Percentiles rank a stretch among this genome's conserved stretches.
phyloP scores from a whole-genome alignment of 1,140 invertebrate species.

The Maconellicoccus hirsutus region DNA sequence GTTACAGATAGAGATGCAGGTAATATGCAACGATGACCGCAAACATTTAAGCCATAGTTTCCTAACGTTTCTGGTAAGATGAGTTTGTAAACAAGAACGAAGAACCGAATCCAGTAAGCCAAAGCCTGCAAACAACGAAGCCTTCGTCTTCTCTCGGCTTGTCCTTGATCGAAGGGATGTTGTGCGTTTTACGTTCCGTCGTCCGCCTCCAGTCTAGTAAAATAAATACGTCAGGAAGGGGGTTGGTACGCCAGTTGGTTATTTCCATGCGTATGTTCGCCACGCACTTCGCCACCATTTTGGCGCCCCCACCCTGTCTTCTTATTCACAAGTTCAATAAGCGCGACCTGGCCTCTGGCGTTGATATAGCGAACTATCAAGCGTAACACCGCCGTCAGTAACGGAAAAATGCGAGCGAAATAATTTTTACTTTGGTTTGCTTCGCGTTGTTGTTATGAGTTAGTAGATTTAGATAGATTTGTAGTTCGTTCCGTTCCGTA shows the following conservation, averaged over 20 bases:
- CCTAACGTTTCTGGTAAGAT: neutral
- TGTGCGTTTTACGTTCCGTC: constrained; percentile 6
- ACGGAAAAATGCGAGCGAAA: constrained; percentile 19
- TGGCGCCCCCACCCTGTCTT: neutral
- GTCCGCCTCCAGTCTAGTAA: neutral
- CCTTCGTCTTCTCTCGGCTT: neutral
- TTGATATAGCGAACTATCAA: neutral
- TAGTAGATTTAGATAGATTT: constrained; percentile 9
- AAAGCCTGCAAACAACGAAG: neutral
- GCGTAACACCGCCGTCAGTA: constrained; percentile 14
- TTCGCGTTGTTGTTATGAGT: constrained; percentile 9
- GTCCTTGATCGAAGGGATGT: constrained; percentile 20
- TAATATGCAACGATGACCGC: neutral
- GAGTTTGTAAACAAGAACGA: neutral
- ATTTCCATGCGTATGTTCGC: constrained; percentile 16
- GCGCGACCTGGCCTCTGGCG: constrained; percentile 1
- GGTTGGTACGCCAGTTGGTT: constrained; percentile 14
- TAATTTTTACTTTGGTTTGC: neutral
- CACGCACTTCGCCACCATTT: constrained; percentile 15
- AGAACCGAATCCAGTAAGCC: neutral
- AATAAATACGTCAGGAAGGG: neutral
- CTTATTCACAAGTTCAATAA: neutral
- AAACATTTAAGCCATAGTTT: neutral
- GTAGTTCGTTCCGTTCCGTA: neutral
- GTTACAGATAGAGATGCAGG: neutral